phyloP scores from a whole-genome alignment of 2,113 vertebrate species.

The Pterocles burchelli region DNA sequence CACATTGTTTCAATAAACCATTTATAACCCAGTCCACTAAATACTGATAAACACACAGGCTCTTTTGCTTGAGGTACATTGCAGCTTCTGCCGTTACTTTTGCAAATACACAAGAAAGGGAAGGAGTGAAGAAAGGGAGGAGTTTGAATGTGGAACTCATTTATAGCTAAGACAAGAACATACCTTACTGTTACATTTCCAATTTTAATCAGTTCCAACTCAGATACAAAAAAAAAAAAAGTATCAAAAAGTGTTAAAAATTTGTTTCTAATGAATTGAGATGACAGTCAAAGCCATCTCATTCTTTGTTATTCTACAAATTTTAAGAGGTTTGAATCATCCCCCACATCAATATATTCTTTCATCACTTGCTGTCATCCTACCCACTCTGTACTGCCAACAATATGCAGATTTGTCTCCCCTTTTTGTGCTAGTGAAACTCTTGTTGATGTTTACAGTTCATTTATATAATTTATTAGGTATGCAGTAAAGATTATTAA shows the following conservation, averaged over 20 bases:
- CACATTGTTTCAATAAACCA: constrained; percentile 6
- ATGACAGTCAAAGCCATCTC: neutral
- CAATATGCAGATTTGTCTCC: neutral
- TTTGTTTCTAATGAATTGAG: neutral
- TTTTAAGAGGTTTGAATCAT: constrained; percentile 9
- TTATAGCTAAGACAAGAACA: neutral
- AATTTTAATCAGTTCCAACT: neutral
- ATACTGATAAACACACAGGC: constrained; percentile 19
- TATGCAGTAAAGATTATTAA: neutral
- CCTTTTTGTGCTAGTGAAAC: neutral
- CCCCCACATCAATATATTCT: neutral
- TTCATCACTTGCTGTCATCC: constrained; percentile 33
- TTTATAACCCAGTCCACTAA: constrained; percentile 19
- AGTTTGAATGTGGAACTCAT: neutral
- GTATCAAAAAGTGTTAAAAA: neutral
- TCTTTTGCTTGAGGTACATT: constrained; percentile 28
- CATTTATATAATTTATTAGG: neutral
- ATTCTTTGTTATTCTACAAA: constrained; percentile 13
- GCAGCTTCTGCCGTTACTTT: neutral
- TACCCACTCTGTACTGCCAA: constrained; percentile 3
- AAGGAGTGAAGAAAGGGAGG: neutral
- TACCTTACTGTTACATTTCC: neutral
- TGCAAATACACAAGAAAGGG: constrained; percentile 8
- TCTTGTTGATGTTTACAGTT: neutral
- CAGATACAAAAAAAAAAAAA: neutral